Base-by-base conservation (phyloP, 2,888 invertebrate genomes). In the Tenthredo livida region DNA sequence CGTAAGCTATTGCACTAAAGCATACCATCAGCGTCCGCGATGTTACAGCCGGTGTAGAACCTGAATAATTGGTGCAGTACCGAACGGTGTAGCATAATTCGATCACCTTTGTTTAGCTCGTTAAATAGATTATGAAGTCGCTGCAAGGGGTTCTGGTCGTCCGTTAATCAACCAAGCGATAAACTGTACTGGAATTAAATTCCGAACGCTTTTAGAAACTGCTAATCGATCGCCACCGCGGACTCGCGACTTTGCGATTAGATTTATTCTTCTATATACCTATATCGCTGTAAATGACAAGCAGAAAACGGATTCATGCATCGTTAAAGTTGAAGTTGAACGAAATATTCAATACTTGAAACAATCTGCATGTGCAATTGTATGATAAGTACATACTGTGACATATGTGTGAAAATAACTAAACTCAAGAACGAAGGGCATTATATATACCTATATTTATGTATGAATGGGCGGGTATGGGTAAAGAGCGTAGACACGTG, bases 81-180 rank as follows among this genome's bases (percentile, higher is more conserved):
- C 43, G 21, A 72, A n/a, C 61, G 40, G 33, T 21, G 54, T 37
- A 25, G 61, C n/a, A 80, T 80, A 80, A 80, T 80, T 80, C 61
- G 61, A 80, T 80, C 80, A 80, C 80, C 80, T 80, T 80, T 80
- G 80, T 80, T 80, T 80, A 33, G 80, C 61, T 37, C 80, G 80
- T 61, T 80, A 80, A 80, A 80, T 80, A 58, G 80, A 80, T 80
- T 80, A 80, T 80, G 58, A 80, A 80, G 21, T 61, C 40, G 58
- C 58, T 33, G 58, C 54, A 54, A 50, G 50, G 80, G 80, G 47
- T 77, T 75, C 25, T 4, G 12, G 47, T 47, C 77, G 47, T 61
- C 61, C 61, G 80, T 37, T 80, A 80, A 80, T 80, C 80, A 80
- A 80, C 80, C 40, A 25, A 80, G 61, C 80, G 80, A 61, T 80